Base-by-base conservation (phyloP, 2,888 invertebrate genomes). In the Drosophila pseudotakahashii region DNA sequence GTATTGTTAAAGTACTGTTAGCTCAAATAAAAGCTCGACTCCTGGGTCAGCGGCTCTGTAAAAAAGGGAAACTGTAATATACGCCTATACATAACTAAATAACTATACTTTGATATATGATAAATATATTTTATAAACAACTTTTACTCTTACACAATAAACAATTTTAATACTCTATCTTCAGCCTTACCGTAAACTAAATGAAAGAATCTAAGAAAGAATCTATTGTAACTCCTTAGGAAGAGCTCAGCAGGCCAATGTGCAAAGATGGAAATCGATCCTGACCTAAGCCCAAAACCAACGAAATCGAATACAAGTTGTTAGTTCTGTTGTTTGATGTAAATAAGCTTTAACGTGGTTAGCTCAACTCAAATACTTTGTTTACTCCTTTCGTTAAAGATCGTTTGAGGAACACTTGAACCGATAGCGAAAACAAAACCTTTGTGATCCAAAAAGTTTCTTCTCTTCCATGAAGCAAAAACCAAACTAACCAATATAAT, bases 381-480 rank as follows among this genome's bases (percentile, higher is more conserved):
- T 72, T 81, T 66, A 54, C 61, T 74, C 73, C 72, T 70, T 75
- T 58, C 52, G 71, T 70, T 81, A 72, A 72, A 59, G 50, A 41
- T 63, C 48, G 67, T 84, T 85, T 68, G 64, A 64, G 50, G 19
- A 68, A n/a, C 39, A 39, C 50, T n/a, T 57, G 71, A 74, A 23
- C 51, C 13, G 32, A 54, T 37, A 69, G 36, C 51, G 39, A 67
- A 69, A 58, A 58, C 41, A 64, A 75, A 81, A 81, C 86, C 79
- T 86, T 79, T 84, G 84, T 84, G 84, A 84, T 84, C 84, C 81
- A 84, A 75, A 66, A 71, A 73, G 78, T 76, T 86, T 83, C 78
- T 83, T 86, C 86, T 86, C 86, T 86, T 84, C 84, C 84, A 86
- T 78, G 76, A 79, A 83, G 81, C 74, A 73, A 76, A 75, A 50